These are phyloP conservation scores for Sepioteuthis lessoniana DNA, from an alignment of 2,888 invertebrate genomes.

Conservation along the genomic window DNA sequence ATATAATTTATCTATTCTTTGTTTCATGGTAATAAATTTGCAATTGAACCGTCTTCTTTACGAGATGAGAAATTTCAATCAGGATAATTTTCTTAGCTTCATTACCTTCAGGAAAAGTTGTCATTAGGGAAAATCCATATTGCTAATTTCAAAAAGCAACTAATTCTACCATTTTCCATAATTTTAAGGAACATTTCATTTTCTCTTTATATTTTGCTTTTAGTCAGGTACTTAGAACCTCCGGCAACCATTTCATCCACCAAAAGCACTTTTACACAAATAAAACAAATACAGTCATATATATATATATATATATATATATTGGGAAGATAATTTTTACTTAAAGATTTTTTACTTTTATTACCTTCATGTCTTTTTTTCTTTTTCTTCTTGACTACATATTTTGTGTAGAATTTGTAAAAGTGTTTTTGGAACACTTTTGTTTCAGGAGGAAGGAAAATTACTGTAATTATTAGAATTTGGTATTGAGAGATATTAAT, in stretches of 20 bases:
- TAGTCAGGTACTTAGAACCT: not conserved
- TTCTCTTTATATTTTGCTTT: not conserved
- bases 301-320: not conserved
- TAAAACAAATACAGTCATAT: not conserved
- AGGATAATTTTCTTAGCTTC: constrained; percentile 10
- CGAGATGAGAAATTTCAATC: constrained; percentile 33
- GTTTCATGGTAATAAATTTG: not conserved
- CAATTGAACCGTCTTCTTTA: constrained; percentile 6
- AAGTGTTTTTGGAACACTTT: not conserved
- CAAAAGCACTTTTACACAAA: not conserved
- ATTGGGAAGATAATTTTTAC: not conserved
- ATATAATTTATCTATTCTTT: constrained; percentile 17
- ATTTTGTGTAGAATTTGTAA: not conserved
- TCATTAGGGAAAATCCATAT: constrained; percentile 33
- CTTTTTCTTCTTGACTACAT: not conserved
- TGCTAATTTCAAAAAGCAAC: constrained; percentile 2
- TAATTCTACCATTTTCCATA: not conserved
- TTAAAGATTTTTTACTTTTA: not conserved
- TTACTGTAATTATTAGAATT: not conserved
- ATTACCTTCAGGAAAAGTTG: constrained; percentile 33
- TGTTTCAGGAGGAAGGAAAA: not conserved
- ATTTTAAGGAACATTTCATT: constrained; percentile 6
- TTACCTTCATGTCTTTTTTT: not conserved
- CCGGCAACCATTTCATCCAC: not conserved
- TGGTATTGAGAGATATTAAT: not conserved